Evolutionary conservation across 2,113 vertebrate genomes (phyloP).

Genomic region (Panthera leo): DNA sequence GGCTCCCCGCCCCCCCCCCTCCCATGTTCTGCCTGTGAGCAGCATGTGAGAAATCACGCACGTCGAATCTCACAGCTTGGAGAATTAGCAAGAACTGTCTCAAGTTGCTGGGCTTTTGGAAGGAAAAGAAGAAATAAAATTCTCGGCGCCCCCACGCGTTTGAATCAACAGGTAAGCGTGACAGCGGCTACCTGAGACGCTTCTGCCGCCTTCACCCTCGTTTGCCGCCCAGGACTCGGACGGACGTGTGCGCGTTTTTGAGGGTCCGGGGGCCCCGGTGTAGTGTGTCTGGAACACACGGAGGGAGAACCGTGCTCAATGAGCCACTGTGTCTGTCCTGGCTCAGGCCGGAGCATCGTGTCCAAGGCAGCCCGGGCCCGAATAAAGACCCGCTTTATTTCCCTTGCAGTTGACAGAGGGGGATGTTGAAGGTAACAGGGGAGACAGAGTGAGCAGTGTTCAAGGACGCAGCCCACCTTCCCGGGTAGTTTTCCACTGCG

Average conservation of each 20-base stretch:
- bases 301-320: constrained; percentile 79
- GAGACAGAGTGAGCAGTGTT: constrained; percentile 88
- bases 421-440: constrained; percentile 78
- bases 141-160: not conserved
- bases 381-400: constrained; percentile 87
- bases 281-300: constrained; percentile 67
- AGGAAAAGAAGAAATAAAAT: constrained; percentile 64
- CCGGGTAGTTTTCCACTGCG: constrained; percentile 86
- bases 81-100: constrained; percentile 68
- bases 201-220: constrained; percentile 46
- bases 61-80: constrained; percentile 65
- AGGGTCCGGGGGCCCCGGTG: constrained; percentile 68
- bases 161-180: not conserved
- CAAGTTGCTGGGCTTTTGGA: constrained; percentile 43
- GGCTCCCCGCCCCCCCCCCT: not conserved
- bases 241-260: constrained; percentile 42
- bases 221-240: constrained; percentile 18
- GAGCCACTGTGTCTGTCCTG: constrained; percentile 83
- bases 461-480: constrained; percentile 72
- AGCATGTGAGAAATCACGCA: not conserved
- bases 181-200: not conserved
- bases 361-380: constrained; percentile 66
- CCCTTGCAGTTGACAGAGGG: not conserved
- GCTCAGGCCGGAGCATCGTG: constrained; percentile 78
- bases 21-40: constrained; percentile 55